phyloP scores from a whole-genome alignment of 1,140 invertebrate genomes.

The Cheumatopsyche charites region DNA sequence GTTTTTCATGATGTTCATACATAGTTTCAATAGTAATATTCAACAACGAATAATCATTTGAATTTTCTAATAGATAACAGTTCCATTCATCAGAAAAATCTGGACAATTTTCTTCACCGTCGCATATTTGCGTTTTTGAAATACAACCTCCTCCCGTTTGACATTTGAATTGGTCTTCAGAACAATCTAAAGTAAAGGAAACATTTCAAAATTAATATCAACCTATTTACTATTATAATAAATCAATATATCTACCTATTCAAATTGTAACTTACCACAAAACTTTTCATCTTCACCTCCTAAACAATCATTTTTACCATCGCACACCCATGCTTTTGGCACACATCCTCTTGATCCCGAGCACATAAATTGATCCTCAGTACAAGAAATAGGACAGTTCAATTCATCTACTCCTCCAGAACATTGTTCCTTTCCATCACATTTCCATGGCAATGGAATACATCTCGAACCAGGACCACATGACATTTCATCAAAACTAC shows the following conservation, averaged over 20 bases:
- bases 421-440: conserved; percentile 73
- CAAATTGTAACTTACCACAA: conserved; percentile 47
- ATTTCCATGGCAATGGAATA: conserved; percentile 66
- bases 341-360: conserved; percentile 69
- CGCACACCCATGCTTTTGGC: conserved; percentile 68
- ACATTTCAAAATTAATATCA: not conserved
- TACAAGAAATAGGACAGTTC: conserved; percentile 63
- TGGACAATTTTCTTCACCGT: conserved; percentile 67
- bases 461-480: conserved; percentile 61
- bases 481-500: conserved; percentile 65
- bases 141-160: conserved; percentile 67
- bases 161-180: conserved; percentile 64
- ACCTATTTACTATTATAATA: not conserved
- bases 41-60: not conserved
- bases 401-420: conserved; percentile 69
- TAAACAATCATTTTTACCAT: conserved; percentile 79
- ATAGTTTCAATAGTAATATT: conserved; percentile 33
- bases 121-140: conserved; percentile 61
- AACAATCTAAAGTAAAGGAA: conserved; percentile 55
- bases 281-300: conserved; percentile 65
- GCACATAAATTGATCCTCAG: conserved; percentile 65
- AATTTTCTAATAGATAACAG: conserved; percentile 54
- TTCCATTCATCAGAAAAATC: conserved; percentile 71
- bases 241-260: not conserved
- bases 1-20: conserved; percentile 41